A percentile compares a stretch with the other conserved stretches of the same genome.
These are phyloP conservation scores for Takifugu rubripes DNA, from an alignment of 2,797 vertebrate species.

Conservation along the genomic window DNA sequence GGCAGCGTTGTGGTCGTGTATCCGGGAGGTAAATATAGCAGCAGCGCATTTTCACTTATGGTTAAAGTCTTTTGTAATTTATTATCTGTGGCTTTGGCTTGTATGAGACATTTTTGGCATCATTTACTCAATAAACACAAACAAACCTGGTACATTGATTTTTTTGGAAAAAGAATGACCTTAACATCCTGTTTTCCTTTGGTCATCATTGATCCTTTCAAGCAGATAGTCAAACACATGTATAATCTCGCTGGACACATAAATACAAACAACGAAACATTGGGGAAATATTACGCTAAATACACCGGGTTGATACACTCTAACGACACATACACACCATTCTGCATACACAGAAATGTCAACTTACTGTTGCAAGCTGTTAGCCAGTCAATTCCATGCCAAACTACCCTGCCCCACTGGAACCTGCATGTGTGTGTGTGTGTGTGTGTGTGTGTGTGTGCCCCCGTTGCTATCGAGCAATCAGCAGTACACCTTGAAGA, in stretches of 20 bases:
- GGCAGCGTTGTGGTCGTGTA: too few species aligned
- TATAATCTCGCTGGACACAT: background rate
- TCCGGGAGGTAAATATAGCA: too few species aligned
- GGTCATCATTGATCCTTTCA: too few species aligned
- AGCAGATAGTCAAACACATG: too few species aligned
- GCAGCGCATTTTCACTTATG: too few species aligned
- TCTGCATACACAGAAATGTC: slow-evolving; percentile 94
- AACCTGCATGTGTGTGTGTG: slow-evolving; percentile 37
- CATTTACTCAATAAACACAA: too few species aligned
- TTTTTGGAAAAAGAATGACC: too few species aligned
- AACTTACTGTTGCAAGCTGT: slow-evolving; percentile 98
- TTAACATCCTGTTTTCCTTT: too few species aligned
- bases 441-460: slow-evolving; percentile 14
- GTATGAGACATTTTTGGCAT: too few species aligned
- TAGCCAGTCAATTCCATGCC: slow-evolving; percentile 87
- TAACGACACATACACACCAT: slow-evolving; percentile 62
- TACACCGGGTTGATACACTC: slow-evolving; percentile 37
- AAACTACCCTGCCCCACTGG: slow-evolving; percentile 89
- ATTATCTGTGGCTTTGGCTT: too few species aligned
- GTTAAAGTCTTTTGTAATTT: too few species aligned
- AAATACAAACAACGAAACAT: slow-evolving; percentile 8
- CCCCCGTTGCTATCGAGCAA: slow-evolving; percentile 46
- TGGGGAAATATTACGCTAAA: slow-evolving; percentile 1
- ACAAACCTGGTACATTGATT: too few species aligned
- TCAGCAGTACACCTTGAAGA: slow-evolving; percentile 66